Evolutionary conservation across 2,888 invertebrate species (phyloP), one percentile per base, ranked within the genome.

Genomic region (Liopterus haemorrhoidalis): DNA sequence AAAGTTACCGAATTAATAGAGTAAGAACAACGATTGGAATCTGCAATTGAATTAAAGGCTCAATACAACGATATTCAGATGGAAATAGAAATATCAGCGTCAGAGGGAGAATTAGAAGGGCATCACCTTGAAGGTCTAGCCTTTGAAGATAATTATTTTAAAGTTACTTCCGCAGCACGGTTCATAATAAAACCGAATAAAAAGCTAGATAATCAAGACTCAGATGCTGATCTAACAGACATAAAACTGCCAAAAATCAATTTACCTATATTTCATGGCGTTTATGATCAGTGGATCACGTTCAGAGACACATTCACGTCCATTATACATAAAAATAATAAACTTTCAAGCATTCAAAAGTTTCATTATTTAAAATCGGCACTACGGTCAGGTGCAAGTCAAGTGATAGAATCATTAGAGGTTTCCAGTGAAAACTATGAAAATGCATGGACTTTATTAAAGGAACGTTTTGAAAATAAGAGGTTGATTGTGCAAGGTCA

Each of bases 191-290:
- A n/a, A n/a, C n/a, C n/a, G n/a, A n/a, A n/a, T n/a, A n/a, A n/a
- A n/a, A n/a, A n/a, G n/a, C n/a, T n/a, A n/a, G n/a, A n/a, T n/a
- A n/a, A n/a, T n/a, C n/a, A n/a, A n/a, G n/a, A n/a, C n/a, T n/a
- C n/a, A n/a, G n/a, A n/a, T n/a, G n/a, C n/a, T n/a, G n/a, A n/a
- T n/a, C n/a, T n/a, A n/a, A n/a, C n/a, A 18, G 27, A 25, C 27
- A 16, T 38, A 4, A 25, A 44, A 15, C n/a, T 37, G 21, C 37
- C 37, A 9, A 37, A 11, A 25, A 16, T 37, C n/a, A 9, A 37
- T 9, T 5, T 37, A 11, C 24, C 24, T 22, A 22, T 6, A 9
- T 37, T 37, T 22, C 9, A 20, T 8, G 24, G 37, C 5, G 4
- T 4, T 5, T 37, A 37, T 22, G 8, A 11, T 5, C 9, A 37